Evolutionary conservation across 2,888 invertebrate species (phyloP).

Genomic region (Harpagoxenus sublaevis): DNA sequence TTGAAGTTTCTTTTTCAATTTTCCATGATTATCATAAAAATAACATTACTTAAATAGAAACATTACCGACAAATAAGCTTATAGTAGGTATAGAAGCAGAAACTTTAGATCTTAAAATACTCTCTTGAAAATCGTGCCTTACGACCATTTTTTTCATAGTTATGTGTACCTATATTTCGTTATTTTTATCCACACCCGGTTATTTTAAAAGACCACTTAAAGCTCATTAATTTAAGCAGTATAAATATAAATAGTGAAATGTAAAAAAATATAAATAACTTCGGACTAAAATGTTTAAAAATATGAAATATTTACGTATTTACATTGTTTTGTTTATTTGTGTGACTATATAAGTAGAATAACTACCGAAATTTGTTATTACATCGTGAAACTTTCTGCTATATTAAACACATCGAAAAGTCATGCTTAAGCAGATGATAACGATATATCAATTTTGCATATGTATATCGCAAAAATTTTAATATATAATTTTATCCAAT

Average conservation of each 20-base stretch:
- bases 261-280: neutral
- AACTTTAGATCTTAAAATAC: neutral
- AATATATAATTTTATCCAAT: conserved; percentile 27
- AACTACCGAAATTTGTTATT: neutral
- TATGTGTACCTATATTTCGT: neutral
- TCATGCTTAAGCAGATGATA: neutral
- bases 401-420: neutral
- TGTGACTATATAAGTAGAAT: neutral
- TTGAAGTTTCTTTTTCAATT: neutral
- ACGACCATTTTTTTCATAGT: neutral
- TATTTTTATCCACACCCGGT: neutral
- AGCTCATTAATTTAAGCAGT: neutral
- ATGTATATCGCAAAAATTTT: conserved; percentile 13
- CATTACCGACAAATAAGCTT: neutral
- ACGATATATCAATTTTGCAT: neutral
- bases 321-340: neutral
- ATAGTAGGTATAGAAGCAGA: neutral
- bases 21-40: neutral
- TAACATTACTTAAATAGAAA: neutral
- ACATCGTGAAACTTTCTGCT: neutral
- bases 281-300: neutral
- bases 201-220: neutral
- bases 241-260: neutral
- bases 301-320: neutral
- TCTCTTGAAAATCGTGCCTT: neutral